Evolutionary conservation across 2,797 vertebrate genomes (phyloP).

Genomic region (Rhynchotus rufescens): DNA sequence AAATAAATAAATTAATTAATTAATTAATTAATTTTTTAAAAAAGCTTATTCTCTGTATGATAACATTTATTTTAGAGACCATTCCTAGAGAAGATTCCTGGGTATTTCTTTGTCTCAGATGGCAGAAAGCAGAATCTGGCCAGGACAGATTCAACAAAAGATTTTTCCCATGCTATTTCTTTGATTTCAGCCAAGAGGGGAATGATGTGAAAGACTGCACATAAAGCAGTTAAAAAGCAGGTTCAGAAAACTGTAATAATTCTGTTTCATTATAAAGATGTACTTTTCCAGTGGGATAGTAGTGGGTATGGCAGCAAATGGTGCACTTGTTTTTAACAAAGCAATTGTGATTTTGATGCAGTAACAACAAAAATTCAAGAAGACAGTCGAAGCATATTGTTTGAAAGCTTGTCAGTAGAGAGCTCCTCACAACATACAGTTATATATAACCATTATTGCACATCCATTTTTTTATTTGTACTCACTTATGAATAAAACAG

Average conservation of each 20-base stretch:
- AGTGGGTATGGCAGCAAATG: not conserved
- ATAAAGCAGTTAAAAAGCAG: not conserved
- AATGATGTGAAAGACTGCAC: not conserved
- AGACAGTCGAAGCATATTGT: not conserved
- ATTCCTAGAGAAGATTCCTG: not conserved
- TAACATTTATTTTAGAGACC: not conserved
- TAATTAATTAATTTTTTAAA: no score
- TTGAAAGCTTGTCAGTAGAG: constrained; percentile 5
- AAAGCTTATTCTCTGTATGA: not conserved
- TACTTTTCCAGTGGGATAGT: not conserved
- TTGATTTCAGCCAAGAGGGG: constrained; percentile 7
- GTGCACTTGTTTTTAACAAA: not conserved
- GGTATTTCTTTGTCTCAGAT: not conserved
- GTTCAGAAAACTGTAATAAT: not conserved
- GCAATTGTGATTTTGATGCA: not conserved
- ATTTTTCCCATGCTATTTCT: not conserved
- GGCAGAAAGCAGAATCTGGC: not conserved
- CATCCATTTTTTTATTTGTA: constrained; percentile 15
- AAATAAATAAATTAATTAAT: not conserved
- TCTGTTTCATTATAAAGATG: not conserved
- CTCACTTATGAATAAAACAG: constrained; percentile 19
- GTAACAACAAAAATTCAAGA: not conserved
- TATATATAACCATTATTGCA: not conserved
- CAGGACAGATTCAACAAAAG: not conserved
- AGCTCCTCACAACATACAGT: not conserved